Evolutionary conservation across 1,140 invertebrate genomes (phyloP), one percentile per base, ranked within the genome.

Genomic region (Neocloeon triangulifer): DNA sequence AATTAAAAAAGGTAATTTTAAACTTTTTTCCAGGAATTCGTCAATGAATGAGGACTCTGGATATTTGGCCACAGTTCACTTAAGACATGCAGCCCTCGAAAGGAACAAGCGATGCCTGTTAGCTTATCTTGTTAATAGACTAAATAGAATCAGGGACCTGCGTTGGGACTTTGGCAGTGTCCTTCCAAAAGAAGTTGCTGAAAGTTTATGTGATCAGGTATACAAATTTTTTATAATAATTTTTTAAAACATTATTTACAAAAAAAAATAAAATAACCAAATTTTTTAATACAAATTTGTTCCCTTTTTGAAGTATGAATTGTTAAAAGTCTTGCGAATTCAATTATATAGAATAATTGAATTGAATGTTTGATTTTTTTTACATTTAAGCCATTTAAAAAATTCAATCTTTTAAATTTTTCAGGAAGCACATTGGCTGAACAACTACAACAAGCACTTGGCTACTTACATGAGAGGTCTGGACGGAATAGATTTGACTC

Each of bases 101-200:
- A 62, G 88, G 28, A 91, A 94, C 44, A 80, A 88, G 49, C 60
- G 89, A 27, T 94, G 86, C 48, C 51, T 94, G 1, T 47, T 94
- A 8, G 73, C 85, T 1, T 94, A 95, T 49, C 53, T 92, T 40
- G 84, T 82, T 47, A 77, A 82, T 43, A 60, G 91, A 41, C 56
- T 92, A 47, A 62, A 64, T 37, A 66, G 72, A 43, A 66, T 95
- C 13, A 65, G 73, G 40, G 66, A 77, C 26, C 63, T 92, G 49
- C 58, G 89, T 30, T 95, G 89, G 89, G 78, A 91, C 47, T 79
- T 94, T 50, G 89, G 89, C 3, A 74, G 79, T 34, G 73, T 91
- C 22, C 50, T 96, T 33, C 88, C 89, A 3, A 45, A 62, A 0
- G 86, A 92, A 48, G 69, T 92, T 1, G 76, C 74, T 47, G 58